phyloP scores from a whole-genome alignment of 1,140 invertebrate genomes.

The Galendromus occidentalis region DNA sequence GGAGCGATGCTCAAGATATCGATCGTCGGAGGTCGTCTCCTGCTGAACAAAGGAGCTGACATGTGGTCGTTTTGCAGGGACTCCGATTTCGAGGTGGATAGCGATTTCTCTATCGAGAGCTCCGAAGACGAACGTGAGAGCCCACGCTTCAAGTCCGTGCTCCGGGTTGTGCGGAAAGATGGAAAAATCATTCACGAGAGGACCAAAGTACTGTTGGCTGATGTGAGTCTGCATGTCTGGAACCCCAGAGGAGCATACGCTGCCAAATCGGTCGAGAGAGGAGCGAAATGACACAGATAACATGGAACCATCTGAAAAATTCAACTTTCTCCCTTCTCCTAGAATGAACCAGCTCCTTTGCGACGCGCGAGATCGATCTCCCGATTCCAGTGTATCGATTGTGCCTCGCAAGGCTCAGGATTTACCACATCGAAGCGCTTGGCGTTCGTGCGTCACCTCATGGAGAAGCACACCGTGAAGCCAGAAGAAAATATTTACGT shows the following conservation, averaged over 20 bases:
- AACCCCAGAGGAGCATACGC: too few species aligned
- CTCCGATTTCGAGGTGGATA: neutral
- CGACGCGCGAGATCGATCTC: neutral
- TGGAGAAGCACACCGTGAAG: neutral
- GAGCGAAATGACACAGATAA: too few species aligned
- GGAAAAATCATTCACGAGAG: neutral
- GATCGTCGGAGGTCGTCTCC: too few species aligned
- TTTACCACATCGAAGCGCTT: neutral
- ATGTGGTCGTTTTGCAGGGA: neutral
- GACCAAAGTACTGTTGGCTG: neutral
- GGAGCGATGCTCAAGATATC: too few species aligned
- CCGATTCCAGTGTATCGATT: neutral
- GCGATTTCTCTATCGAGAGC: neutral
- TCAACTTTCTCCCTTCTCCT: too few species aligned
- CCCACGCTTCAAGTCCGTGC: neutral
- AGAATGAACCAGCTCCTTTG: too few species aligned
- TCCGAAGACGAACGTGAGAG: neutral
- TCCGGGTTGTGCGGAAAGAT: neutral
- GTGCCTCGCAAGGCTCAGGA: neutral
- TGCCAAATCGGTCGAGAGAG: too few species aligned
- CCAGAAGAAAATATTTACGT: conserved; percentile 1
- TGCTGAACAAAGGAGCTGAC: too few species aligned
- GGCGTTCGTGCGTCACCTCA: neutral
- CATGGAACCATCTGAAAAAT: too few species aligned
- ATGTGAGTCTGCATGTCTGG: too few species aligned